These are phyloP conservation scores for Crypturellus undulatus DNA, from an alignment of 2,113 vertebrate species.

Conservation along the genomic window DNA sequence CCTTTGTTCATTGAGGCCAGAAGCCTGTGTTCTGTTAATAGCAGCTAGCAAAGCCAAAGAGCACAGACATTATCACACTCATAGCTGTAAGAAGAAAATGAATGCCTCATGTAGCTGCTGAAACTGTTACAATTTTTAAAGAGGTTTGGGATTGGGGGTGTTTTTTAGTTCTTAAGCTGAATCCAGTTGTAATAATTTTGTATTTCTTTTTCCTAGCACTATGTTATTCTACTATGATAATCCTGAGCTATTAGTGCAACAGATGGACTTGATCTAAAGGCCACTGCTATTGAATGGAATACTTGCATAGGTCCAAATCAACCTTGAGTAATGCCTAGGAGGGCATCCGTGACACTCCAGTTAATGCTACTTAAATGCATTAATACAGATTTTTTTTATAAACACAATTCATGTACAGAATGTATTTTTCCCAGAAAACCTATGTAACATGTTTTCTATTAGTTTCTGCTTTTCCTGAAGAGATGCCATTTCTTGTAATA, in stretches of 20 bases:
- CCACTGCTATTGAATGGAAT: neutral
- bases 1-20: neutral
- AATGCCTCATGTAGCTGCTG: neutral
- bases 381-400: neutral
- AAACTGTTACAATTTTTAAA: neutral
- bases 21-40: neutral
- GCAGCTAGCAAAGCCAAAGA: neutral
- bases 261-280: neutral
- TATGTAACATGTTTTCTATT: neutral
- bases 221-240: neutral
- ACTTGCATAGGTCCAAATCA: rapidly evolving
- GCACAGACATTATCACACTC: neutral
- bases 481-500: neutral
- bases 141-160: neutral
- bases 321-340: neutral
- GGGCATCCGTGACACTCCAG: neutral
- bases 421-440: neutral
- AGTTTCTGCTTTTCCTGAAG: neutral
- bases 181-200: neutral
- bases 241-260: neutral
- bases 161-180: neutral
- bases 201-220: neutral
- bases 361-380: neutral
- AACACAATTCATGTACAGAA: neutral
- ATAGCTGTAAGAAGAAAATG: neutral